Evolutionary conservation across 2,888 invertebrate genomes (phyloP).

Genomic region (Pristionchus entomophagus): DNA sequence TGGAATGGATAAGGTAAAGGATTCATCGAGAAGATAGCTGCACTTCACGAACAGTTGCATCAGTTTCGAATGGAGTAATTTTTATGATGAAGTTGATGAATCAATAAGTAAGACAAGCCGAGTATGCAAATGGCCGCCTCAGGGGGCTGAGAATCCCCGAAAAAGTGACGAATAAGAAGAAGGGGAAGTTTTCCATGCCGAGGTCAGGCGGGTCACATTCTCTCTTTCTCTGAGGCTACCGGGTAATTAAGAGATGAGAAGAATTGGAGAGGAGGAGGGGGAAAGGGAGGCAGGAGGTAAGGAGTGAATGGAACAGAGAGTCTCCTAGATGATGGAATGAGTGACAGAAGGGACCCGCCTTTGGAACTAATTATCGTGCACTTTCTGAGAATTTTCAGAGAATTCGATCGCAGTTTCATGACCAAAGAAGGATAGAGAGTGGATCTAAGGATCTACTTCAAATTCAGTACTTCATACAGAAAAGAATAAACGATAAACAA

Average conservation of each 20-base stretch:
- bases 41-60: too few relatives aligned
- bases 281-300: background rate
- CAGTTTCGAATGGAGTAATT: too few relatives aligned
- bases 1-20: background rate
- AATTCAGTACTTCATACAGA: too few relatives aligned
- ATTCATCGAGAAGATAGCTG: too few relatives aligned
- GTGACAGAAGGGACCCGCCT: constrained; percentile 15
- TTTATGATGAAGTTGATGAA: background rate
- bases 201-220: constrained; percentile 16
- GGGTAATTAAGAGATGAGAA: constrained; percentile 42
- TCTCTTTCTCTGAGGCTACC: background rate
- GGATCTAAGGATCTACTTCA: background rate
- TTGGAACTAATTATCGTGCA: background rate
- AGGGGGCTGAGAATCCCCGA: background rate
- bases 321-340: background rate
- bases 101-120: background rate
- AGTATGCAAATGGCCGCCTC: constrained; percentile 17
- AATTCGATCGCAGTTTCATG: background rate
- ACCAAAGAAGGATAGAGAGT: background rate
- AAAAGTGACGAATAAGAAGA: background rate
- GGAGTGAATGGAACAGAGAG: constrained; percentile 11
- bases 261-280: constrained; percentile 10
- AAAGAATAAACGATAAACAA: background rate
- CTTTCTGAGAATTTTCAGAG: background rate
- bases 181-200: background rate